A percentile compares a stretch with the other conserved stretches of the same genome.
Conservation (phyloP, 2,888 invertebrate species). For the Polydrusus cervinus region DNA sequence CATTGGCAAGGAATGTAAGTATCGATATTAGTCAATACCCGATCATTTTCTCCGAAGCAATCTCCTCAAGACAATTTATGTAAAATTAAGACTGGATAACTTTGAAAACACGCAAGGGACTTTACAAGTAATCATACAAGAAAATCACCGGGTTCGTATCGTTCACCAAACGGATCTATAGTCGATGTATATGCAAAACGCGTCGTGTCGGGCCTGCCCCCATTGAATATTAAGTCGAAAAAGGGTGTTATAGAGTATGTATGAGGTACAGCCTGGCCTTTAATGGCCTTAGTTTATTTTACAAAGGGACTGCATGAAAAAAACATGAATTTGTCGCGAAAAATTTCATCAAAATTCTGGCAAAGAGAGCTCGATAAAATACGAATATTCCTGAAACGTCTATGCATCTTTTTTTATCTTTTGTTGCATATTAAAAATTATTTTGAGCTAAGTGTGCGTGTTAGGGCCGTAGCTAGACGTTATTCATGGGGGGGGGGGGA, state of each 20-base stretch:
- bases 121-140: conserved; percentile 53
- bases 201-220: conserved; percentile 49
- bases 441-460: no score
- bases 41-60: neutral
- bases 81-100: conserved; percentile 29
- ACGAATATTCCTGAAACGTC: no score
- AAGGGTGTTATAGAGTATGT: conserved; percentile 49
- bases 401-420: no score
- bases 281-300: conserved; percentile 52
- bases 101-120: conserved; percentile 42
- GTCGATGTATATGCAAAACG: conserved; percentile 52
- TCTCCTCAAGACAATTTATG: conserved; percentile 22
- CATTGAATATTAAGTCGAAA: conserved; percentile 49
- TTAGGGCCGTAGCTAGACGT: no score
- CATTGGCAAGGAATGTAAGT: no score
- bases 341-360: neutral
- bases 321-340: conserved; percentile 30
- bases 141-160: conserved; percentile 51
- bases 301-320: conserved; percentile 46
- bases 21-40: no score
- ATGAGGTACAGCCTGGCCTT: conserved; percentile 44
- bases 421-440: no score
- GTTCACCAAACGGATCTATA: conserved; percentile 46
- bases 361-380: neutral
- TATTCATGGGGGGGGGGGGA: no score